Base-by-base conservation (phyloP, 2,113 vertebrate species). In the Nothocercus nigrocapillus region DNA sequence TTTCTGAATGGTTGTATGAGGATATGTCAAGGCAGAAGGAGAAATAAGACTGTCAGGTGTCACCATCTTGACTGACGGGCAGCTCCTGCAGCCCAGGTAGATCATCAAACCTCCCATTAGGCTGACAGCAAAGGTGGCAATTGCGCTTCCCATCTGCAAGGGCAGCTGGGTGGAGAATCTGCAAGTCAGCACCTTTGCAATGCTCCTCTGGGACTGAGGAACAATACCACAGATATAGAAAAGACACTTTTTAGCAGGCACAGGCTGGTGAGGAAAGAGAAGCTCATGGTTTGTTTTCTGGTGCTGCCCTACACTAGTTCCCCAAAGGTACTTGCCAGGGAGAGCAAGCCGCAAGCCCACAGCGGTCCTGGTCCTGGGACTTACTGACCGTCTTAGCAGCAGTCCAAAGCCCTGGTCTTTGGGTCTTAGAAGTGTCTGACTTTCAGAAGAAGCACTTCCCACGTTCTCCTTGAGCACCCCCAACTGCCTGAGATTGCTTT, bases 41-140 rank as follows among this genome's bases (percentile, higher is more conserved):
- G 45, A 51, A 40, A 36, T 1, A 5, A 20, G 49, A 67, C 59
- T 32, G 45, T 8, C 0, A 0, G 22, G 22, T 61, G 20, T 63
- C 81, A 63, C 40, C 24, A 38, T 15, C 7, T 28, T 19, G 47
- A 14, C 44, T 84, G 77, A 40, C 10, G 28, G 90, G 45, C 85
- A 36, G 32, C 25, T 62, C 7, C 45, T 17, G 36, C 28, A 3
- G 17, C 14, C 12, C 72, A 78, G 40, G 9, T 12, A 5, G 54
- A n/a, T 25, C 68, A 42, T 69, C 49, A 45, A 4, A 45, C 10
- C 16, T 24, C 5, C 27, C 0, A 0, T 7, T 66, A 27, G 49
- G 11, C 76, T 68, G 32, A 17, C n/a, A 68, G 75, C 24, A 25
- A 58, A 49, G 24, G 27, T 8, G 24, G 12, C 11, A 44, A 19